Evolutionary conservation across 2,888 invertebrate genomes (phyloP).

Genomic region (Volucella bombylans): DNA sequence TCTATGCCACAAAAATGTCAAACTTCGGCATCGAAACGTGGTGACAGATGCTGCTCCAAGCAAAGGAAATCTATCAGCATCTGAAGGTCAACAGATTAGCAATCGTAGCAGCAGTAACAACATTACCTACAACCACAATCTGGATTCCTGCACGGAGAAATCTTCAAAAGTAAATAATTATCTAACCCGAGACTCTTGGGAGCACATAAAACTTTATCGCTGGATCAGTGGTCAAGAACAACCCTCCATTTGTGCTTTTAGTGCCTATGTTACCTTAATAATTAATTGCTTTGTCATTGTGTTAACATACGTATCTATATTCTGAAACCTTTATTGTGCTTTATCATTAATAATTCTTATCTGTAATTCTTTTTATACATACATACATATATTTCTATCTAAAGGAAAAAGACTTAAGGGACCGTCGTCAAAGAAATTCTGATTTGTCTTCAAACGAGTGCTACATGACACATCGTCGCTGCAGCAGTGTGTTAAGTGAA

Average conservation of each 20-base stretch:
- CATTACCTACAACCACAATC: background rate
- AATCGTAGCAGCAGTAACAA: no score
- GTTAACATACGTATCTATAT: background rate
- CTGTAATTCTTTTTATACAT: conserved; percentile 20
- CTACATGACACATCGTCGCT: conserved; percentile 42
- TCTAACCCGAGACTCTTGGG: background rate
- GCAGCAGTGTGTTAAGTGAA: conserved; percentile 46
- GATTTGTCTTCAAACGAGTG: conserved; percentile 37
- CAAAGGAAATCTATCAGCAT: conserved; percentile 8
- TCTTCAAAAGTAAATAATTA: conserved; percentile 44
- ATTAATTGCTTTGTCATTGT: conserved; percentile 41
- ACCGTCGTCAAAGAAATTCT: conserved; percentile 11
- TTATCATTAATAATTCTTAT: conserved; percentile 44
- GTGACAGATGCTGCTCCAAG: conserved; percentile 46
- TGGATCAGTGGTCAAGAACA: conserved; percentile 1
- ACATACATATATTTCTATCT: conserved; percentile 26
- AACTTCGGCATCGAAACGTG: conserved; percentile 53
- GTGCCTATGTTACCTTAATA: background rate
- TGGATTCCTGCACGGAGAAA: conserved; percentile 20
- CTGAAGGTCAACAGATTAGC: background rate
- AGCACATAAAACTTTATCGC: conserved; percentile 9
- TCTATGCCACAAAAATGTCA: conserved; percentile 52
- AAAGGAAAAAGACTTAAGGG: conserved; percentile 24
- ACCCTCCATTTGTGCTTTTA: conserved; percentile 5
- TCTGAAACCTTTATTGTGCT: background rate